These are phyloP conservation scores for Yasuhikotakia modesta DNA, from an alignment of 2,797 vertebrate species.

Conservation along the genomic window DNA sequence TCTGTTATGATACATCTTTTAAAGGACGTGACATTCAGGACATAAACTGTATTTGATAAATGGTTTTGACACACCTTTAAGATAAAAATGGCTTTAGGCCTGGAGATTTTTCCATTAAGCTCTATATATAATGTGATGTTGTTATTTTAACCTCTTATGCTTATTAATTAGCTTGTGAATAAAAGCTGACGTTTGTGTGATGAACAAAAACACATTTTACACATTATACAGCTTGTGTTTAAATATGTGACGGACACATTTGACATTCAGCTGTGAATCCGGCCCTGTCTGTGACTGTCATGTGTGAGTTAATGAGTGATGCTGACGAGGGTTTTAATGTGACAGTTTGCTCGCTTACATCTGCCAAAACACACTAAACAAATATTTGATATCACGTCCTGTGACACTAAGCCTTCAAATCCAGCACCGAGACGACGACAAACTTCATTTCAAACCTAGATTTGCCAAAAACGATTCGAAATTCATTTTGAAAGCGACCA, in stretches of 20 bases:
- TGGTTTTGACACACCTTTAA: too few relatives aligned
- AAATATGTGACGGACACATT: background rate
- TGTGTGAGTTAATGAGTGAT: background rate
- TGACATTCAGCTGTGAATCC: background rate
- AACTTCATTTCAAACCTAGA: background rate
- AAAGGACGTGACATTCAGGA: too few relatives aligned
- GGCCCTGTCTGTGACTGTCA: background rate
- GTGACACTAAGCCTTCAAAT: slow-evolving; percentile 3
- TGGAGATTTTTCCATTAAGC: too few relatives aligned
- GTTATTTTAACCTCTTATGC: too few relatives aligned
- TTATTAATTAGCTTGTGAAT: background rate
- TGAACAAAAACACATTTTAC: too few relatives aligned
- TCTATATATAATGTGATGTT: too few relatives aligned
- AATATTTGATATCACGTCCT: slow-evolving; percentile 3
- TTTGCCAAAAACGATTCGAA: slow-evolving; percentile 1
- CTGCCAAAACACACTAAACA: slow-evolving; percentile 5
- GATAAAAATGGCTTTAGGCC: too few relatives aligned
- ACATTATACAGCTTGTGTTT: too few relatives aligned
- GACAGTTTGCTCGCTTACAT: background rate
- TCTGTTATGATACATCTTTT: too few relatives aligned
- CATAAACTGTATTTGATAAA: too few relatives aligned
- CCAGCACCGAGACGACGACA: background rate
- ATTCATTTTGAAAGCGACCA: background rate
- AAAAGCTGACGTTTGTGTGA: background rate
- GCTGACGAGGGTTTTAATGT: background rate